Conservation (phyloP, 2,113 vertebrate species). For the Capreolus pygargus region DNA sequence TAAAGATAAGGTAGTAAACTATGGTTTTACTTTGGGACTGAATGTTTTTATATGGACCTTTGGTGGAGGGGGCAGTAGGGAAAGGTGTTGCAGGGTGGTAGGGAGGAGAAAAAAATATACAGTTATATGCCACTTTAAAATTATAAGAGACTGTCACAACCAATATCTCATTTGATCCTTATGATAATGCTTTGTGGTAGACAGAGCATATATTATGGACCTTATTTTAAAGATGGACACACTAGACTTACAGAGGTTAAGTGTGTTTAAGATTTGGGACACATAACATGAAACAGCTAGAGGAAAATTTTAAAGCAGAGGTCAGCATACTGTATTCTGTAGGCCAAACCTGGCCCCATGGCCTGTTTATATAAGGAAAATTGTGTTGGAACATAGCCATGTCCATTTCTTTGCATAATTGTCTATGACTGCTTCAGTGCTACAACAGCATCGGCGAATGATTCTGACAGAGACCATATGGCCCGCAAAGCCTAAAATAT, state of each 20-base stretch:
- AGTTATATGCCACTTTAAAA: background rate
- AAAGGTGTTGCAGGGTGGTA: background rate
- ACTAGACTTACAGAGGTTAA: background rate
- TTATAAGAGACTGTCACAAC: background rate
- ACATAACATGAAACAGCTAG: background rate
- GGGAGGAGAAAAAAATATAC: background rate
- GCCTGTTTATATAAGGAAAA: slow-evolving; percentile 18
- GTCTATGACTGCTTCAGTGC: background rate
- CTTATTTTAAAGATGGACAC: background rate
- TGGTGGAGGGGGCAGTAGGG: background rate
- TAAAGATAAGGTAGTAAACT: background rate
- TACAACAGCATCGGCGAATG: background rate
- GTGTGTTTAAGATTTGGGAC: slow-evolving; percentile 9
- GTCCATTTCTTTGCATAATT: slow-evolving; percentile 35
- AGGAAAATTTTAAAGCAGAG: background rate
- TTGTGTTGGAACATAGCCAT: background rate
- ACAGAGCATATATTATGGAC: background rate
- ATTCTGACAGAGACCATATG: slow-evolving; percentile 28
- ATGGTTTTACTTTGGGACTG: background rate
- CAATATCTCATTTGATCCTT: background rate
- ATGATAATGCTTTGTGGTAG: background rate
- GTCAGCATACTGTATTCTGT: background rate
- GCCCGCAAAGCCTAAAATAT: background rate
- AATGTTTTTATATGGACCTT: background rate
- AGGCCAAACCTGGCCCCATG: background rate